Evolutionary conservation across 2,113 vertebrate genomes (phyloP).

Genomic region (Daboia siamensis): DNA sequence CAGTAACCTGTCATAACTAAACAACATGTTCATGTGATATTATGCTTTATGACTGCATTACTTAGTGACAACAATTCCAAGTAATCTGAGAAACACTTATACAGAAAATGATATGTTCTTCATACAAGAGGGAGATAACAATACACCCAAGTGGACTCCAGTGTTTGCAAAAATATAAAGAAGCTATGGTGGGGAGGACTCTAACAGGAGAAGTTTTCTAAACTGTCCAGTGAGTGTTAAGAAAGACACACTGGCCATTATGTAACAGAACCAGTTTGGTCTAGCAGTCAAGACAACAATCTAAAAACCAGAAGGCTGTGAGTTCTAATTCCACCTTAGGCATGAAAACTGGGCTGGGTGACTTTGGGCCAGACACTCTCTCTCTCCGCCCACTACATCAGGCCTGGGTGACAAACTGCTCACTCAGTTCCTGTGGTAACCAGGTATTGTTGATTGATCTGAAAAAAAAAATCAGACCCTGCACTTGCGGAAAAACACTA

Average conservation of each 20-base stretch:
- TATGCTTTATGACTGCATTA: neutral
- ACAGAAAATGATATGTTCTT: neutral
- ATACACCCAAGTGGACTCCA: neutral
- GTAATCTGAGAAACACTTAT: neutral
- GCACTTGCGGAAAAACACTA: neutral
- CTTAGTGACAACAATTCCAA: neutral
- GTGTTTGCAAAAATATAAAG: neutral
- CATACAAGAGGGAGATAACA: neutral
- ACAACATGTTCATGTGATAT: neutral
- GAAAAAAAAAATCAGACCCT: neutral
- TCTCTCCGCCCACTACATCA: neutral
- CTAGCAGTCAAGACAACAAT: neutral
- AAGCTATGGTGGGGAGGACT: neutral
- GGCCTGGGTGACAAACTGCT: neutral
- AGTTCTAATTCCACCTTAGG: neutral
- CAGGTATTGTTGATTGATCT: neutral
- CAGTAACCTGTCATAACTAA: neutral
- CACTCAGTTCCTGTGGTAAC: neutral
- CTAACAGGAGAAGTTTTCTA: neutral
- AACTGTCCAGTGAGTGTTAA: neutral
- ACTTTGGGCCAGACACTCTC: neutral
- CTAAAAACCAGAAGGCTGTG: neutral
- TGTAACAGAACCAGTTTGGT: neutral
- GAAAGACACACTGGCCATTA: neutral
- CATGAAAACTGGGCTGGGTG: neutral